phyloP scores from a whole-genome alignment of 1,140 invertebrate species.

The Ruditapes philippinarum region DNA sequence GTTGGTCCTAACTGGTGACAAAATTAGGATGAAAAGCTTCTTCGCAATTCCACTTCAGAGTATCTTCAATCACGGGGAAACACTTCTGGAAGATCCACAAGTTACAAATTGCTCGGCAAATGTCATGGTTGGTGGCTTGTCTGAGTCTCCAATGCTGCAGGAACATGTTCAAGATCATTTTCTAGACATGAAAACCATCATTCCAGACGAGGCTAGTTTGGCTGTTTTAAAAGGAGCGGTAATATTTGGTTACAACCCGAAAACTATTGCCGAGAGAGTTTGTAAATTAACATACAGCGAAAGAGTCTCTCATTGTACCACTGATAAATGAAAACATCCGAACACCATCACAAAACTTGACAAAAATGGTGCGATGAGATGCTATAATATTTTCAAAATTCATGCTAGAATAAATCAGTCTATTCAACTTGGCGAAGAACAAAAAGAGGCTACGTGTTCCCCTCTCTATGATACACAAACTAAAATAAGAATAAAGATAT shows the following conservation, averaged over 20 bases:
- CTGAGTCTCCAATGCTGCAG: too few relatives aligned
- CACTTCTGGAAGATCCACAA: background rate
- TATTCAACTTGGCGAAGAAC: background rate
- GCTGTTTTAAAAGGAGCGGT: too few relatives aligned
- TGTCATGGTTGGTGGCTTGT: conserved; percentile 47
- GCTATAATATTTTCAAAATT: background rate
- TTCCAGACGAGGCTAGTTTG: too few relatives aligned
- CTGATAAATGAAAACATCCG: conserved; percentile 20
- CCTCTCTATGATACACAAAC: background rate
- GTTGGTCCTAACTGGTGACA: background rate
- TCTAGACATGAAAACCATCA: too few relatives aligned
- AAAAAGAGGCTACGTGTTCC: background rate
- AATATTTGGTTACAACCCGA: too few relatives aligned
- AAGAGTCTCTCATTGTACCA: background rate
- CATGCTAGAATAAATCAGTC: conserved; percentile 13
- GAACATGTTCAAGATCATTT: too few relatives aligned
- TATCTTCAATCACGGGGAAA: background rate
- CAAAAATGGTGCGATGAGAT: too few relatives aligned
- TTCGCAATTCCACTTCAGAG: conserved; percentile 6
- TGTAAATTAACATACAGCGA: conserved; percentile 13
- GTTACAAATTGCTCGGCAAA: background rate
- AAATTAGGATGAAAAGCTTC: conserved; percentile 12
- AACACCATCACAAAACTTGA: background rate
- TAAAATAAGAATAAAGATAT: background rate
- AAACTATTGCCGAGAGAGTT: conserved; percentile 17